Evolutionary conservation across 2,888 invertebrate genomes (phyloP).

Genomic region (Agrotis segetum): DNA sequence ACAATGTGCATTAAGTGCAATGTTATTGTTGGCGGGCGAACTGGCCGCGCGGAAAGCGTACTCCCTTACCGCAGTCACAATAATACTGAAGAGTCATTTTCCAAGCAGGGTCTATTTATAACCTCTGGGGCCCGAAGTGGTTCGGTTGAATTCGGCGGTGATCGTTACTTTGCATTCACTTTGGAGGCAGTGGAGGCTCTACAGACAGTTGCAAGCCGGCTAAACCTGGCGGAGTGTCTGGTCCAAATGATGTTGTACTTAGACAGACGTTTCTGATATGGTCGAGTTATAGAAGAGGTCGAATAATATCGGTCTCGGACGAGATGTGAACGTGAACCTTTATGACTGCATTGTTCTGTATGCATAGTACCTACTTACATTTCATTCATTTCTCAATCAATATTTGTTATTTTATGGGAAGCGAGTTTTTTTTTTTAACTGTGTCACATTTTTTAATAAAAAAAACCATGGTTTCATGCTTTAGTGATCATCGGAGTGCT

Average conservation of each 20-base stretch:
- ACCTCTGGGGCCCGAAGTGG: conserved; percentile 71
- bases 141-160: conserved; percentile 75
- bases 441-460: neutral
- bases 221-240: conserved; percentile 56
- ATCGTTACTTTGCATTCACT: conserved; percentile 82
- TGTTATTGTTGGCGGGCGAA: conserved; percentile 67
- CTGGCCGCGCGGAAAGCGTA: conserved; percentile 61
- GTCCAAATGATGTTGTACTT: conserved; percentile 10
- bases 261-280: conserved; percentile 26
- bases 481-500: conserved; percentile 1
- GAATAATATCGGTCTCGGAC: conserved; percentile 64
- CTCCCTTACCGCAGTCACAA: conserved; percentile 63
- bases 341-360: conserved; percentile 53
- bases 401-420: conserved; percentile 17
- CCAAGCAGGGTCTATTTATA: conserved; percentile 76
- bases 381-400: conserved; percentile 13
- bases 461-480: neutral
- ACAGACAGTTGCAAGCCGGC: conserved; percentile 62
- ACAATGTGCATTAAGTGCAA: conserved; percentile 70
- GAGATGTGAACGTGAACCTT: conserved; percentile 64
- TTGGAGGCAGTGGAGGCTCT: conserved; percentile 70
- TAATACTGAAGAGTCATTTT: conserved; percentile 76
- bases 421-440: neutral
- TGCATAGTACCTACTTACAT: conserved; percentile 2
- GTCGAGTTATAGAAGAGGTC: conserved; percentile 53